Evolutionary conservation across 2,113 vertebrate species (phyloP).

Genomic region (Oryzias woworae): DNA sequence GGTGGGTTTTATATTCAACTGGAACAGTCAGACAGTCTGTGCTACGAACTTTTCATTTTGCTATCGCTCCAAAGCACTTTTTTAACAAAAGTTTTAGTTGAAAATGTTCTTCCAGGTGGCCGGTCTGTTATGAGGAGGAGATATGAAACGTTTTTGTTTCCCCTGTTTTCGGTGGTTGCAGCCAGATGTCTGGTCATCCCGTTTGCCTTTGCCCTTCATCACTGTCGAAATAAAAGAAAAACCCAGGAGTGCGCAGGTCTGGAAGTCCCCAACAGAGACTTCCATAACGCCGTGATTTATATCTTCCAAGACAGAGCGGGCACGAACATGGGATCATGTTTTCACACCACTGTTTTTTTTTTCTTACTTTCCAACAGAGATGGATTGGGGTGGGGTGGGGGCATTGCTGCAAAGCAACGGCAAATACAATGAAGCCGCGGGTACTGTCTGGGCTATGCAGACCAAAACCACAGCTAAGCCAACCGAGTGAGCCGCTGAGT

Average conservation of each 20-base stretch:
- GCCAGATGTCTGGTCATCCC: conserved; percentile 12
- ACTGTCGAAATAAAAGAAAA: conserved; percentile 74
- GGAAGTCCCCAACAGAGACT: conserved; percentile 56
- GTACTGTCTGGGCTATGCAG: conserved; percentile 53
- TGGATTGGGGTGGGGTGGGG: neutral
- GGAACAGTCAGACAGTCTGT: neutral
- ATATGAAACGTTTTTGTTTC: neutral
- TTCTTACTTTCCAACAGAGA: conserved; percentile 61
- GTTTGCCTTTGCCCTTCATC: conserved; percentile 35
- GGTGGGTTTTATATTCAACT: conserved; percentile 25
- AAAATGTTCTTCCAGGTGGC: neutral
- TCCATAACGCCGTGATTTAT: conserved; percentile 79
- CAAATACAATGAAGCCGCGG: conserved; percentile 68
- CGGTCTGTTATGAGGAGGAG: too few species aligned
- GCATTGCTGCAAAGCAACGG: conserved; percentile 28
- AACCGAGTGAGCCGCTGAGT: conserved; percentile 63
- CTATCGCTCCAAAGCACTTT: too few species aligned
- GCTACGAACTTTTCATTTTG: neutral
- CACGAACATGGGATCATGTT: conserved; percentile 53
- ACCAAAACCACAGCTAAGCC: conserved; percentile 60
- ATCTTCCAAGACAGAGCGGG: conserved; percentile 63
- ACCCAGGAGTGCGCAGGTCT: conserved; percentile 58
- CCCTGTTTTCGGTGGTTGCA: conserved; percentile 3
- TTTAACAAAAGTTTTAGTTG: neutral
- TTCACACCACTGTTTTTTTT: conserved; percentile 47